Percentiles rank a stretch among this genome's conserved stretches.
Evolutionary conservation across 2,888 invertebrate species (phyloP).

Genomic region (Chydorus sphaericus): DNA sequence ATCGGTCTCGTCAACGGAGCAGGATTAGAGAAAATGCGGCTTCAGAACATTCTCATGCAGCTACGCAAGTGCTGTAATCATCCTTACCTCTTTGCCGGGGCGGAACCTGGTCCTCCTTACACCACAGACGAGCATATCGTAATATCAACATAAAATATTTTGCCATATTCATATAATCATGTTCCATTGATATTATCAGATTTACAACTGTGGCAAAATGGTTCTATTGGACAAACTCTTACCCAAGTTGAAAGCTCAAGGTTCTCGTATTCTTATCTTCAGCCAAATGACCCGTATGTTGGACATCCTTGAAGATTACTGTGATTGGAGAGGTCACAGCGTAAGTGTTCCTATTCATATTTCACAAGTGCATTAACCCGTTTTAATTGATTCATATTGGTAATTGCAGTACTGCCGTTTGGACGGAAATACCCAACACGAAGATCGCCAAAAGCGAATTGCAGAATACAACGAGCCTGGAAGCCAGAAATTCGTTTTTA

Average conservation of each 20-base stretch:
- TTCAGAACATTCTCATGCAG: slow-evolving; percentile 99
- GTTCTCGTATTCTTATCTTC: slow-evolving; percentile 83
- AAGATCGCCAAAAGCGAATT: slow-evolving; percentile 86
- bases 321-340: slow-evolving; percentile 67
- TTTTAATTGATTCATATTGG: slow-evolving; percentile 12
- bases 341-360: slow-evolving; percentile 26
- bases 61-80: slow-evolving; percentile 95
- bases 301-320: slow-evolving; percentile 91
- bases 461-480: slow-evolving; percentile 84
- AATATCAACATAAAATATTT: slow-evolving; percentile 3
- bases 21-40: slow-evolving; percentile 89
- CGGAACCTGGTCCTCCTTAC: slow-evolving; percentile 96
- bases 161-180: background rate
- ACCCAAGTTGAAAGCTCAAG: slow-evolving; percentile 76
- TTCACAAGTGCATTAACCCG: background rate
- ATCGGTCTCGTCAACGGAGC: slow-evolving; percentile 98
- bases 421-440: slow-evolving; percentile 94
- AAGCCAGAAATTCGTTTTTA: slow-evolving; percentile 89
- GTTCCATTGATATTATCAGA: slow-evolving; percentile 21
- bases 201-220: slow-evolving; percentile 93
- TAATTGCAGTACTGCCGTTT: slow-evolving; percentile 65
- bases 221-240: slow-evolving; percentile 86
- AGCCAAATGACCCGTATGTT: slow-evolving; percentile 95
- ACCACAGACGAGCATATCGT: slow-evolving; percentile 88
- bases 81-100: slow-evolving; percentile 97